Evolutionary conservation across 2,888 invertebrate species (phyloP), one percentile per base, ranked within the genome.

Genomic region (Marasmarcha lunaedactyla): DNA sequence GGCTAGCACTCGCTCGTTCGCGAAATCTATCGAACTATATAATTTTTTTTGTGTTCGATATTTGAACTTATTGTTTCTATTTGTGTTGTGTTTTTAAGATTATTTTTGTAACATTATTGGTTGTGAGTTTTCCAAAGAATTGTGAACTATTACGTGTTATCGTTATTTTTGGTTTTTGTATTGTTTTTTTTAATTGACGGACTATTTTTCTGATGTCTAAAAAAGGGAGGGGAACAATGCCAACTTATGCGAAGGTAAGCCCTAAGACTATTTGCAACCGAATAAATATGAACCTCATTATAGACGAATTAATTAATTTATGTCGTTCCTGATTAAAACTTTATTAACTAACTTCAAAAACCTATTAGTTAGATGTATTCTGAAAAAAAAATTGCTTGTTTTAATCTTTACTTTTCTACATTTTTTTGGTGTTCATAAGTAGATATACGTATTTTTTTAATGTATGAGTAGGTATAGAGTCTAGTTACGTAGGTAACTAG

Each of bases 221-320:
- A 54, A 63, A 57, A 57, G 63, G 68, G 63, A 69, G 62, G 76
- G 74, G 69, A 79, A 81, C 77, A 63, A 83, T 81, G 81, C 54
- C 71, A 81, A 71, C 65, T 64, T 68, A 68, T 46, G 54, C 65
- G 61, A 77, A 81, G 83, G 83, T 83, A 71, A 62, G 46, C 47
- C 20, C 20, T 20, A 5, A 20, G n/a, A n/a, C n/a, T n/a, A n/a
- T n/a, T n/a, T n/a, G n/a, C n/a, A n/a, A n/a, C n/a, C n/a, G n/a
- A n/a, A n/a, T n/a, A n/a, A n/a, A n/a, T n/a, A n/a, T n/a, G n/a
- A n/a, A n/a, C n/a, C n/a, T n/a, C n/a, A n/a, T n/a, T n/a, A n/a
- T n/a, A n/a, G n/a, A n/a, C n/a, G n/a, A n/a, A n/a, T n/a, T n/a
- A n/a, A n/a, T n/a, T n/a, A n/a, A n/a, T n/a, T n/a, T n/a, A n/a